Evolutionary conservation across 2,888 invertebrate species (phyloP).

Genomic region (Apamea monoglypha): DNA sequence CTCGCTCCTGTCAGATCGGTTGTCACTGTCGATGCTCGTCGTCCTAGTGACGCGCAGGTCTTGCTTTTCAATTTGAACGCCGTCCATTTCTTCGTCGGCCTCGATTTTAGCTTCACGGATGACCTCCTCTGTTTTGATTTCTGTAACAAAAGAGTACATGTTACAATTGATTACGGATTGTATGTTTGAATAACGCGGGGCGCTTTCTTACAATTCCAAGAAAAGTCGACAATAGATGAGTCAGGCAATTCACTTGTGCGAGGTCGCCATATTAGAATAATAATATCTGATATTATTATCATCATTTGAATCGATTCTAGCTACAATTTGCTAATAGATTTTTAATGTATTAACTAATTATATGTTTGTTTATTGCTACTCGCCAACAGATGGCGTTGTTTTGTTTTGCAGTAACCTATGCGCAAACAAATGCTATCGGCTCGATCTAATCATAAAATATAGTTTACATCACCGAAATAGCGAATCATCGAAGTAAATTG

Average conservation of each 20-base stretch:
- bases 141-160: conserved; percentile 87
- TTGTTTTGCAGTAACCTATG: conserved; percentile 26
- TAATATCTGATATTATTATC: conserved; percentile 81
- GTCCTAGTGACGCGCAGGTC: conserved; percentile 82
- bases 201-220: conserved; percentile 88
- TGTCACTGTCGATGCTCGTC: conserved; percentile 89
- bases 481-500: conserved; percentile 32
- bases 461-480: conserved; percentile 35
- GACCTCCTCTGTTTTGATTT: conserved; percentile 88
- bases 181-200: conserved; percentile 86
- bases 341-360: conserved; percentile 45
- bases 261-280: conserved; percentile 79
- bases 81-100: conserved; percentile 79
- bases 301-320: conserved; percentile 74
- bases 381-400: conserved; percentile 76
- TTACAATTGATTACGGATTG: conserved; percentile 83
- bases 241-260: conserved; percentile 83
- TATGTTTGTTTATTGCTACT: conserved; percentile 67
- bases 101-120: conserved; percentile 87
- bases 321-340: conserved; percentile 85
- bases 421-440: conserved; percentile 19
- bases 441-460: conserved; percentile 31
- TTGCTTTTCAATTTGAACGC: conserved; percentile 80
- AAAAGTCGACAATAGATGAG: conserved; percentile 89
- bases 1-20: conserved; percentile 90